Evolutionary conservation across 1,140 invertebrate species (phyloP).

Genomic region (Aphidius gifuensis): DNA sequence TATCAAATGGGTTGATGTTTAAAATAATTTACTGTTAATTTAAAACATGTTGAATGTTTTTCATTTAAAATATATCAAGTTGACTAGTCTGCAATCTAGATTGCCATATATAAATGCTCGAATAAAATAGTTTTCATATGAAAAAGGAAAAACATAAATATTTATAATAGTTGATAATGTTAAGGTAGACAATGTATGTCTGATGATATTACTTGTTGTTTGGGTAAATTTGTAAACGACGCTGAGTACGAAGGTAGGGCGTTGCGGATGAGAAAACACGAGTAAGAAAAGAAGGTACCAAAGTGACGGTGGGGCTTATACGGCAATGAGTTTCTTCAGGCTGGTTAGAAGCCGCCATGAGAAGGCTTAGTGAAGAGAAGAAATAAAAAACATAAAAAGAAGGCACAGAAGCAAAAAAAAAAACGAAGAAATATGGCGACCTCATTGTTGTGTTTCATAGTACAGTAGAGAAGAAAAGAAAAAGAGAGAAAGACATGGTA

Average conservation of each 20-base stretch:
- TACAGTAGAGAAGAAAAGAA: not conserved
- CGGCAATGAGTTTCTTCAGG: constrained; percentile 38
- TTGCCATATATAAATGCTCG: too few relatives aligned
- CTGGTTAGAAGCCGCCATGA: constrained; percentile 19
- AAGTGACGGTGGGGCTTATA: constrained; percentile 37
- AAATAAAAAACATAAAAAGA: constrained; percentile 32
- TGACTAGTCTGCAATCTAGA: too few relatives aligned
- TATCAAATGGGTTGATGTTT: too few relatives aligned
- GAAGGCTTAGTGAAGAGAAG: constrained; percentile 6
- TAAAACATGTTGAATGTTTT: too few relatives aligned
- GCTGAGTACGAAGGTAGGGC: constrained; percentile 46
- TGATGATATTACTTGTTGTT: too few relatives aligned
- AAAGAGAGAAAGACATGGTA: too few relatives aligned
- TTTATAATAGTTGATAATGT: too few relatives aligned
- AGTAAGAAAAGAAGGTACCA: constrained; percentile 35
- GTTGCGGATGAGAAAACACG: constrained; percentile 47
- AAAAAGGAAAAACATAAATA: too few relatives aligned
- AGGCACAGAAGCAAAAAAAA: constrained; percentile 31
- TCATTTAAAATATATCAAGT: too few relatives aligned
- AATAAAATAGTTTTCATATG: too few relatives aligned
- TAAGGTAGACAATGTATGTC: too few relatives aligned
- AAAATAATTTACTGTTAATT: too few relatives aligned
- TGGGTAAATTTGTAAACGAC: not conserved
- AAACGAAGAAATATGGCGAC: constrained; percentile 45
- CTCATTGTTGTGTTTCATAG: constrained; percentile 43